Base-by-base conservation (phyloP, 37 sponge, comb jelly and placozoan genomes). In the Aphrocallistes beatrix region DNA sequence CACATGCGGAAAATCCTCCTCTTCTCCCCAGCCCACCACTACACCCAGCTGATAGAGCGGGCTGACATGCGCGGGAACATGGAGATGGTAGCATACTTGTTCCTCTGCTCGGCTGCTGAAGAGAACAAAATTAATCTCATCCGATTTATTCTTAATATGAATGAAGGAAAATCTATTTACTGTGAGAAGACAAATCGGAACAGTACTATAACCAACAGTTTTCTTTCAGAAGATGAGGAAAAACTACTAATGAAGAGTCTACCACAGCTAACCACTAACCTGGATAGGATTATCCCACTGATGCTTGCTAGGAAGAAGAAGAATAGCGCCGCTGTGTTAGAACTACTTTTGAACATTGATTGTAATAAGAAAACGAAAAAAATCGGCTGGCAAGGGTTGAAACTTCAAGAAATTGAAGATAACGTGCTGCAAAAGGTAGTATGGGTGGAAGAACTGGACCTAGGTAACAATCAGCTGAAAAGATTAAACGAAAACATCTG, bases 341-440 rank as follows among this genome's bases (percentile, higher is more conserved):
- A 86, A 38, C 82, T 86, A 21, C 30, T 86, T 17, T 81, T 86
- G 40, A 75, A 81, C 75, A 86, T 81, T n/a, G 86, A 86, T 30
- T 86, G 86, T 23, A 82, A 81, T 42, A 1, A 16, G 39, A 81
- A 86, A 36, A 81, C 38, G 17, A 81, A 81, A 21, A 38, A 82
- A 13, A 81, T 42, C 16, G 50, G 75, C 81, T 86, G 86, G 86
- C 51, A 82, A n/a, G 86, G 86, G 37, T 23, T 86, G 36, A 81
- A 81, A 25, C 28, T 86, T 1, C 36, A 38, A 38, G 39, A 81
- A 9, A 17, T 86, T 16, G 81, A 86, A 30, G 81, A 37, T 8
- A 37, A 81, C 28, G 51, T 81, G 81, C 36, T 86, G 81, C 39
- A 81, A 83, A 81, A 81, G 17, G 75, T 86, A 6, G 75, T 30